A percentile compares a stretch with the other conserved stretches of the same genome.
These are phyloP conservation scores for Trochalopteron elliotii DNA, from an alignment of 2,113 vertebrate genomes.

Conservation along the genomic window DNA sequence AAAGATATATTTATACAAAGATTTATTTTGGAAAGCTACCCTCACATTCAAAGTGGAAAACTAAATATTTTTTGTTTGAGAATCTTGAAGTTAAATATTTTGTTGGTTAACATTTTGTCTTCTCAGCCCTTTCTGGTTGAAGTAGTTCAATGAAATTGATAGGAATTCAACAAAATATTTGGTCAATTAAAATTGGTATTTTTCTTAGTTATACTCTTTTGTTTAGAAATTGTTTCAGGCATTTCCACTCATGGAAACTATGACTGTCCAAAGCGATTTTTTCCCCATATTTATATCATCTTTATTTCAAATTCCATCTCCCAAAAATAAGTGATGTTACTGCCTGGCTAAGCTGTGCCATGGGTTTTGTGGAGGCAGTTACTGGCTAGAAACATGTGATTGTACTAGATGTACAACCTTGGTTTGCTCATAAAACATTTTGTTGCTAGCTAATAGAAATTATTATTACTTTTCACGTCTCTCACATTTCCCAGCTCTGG, in stretches of 20 bases:
- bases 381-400: background rate
- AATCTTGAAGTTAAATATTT: conserved; percentile 4
- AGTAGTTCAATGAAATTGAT: background rate
- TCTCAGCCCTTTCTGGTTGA: background rate
- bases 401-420: background rate
- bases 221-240: background rate
- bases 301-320: background rate
- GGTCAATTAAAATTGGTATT: background rate
- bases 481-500: background rate
- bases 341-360: background rate
- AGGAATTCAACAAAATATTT: background rate
- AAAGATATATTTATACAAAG: background rate
- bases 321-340: background rate
- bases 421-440: background rate
- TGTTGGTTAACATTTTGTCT: background rate
- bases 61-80: background rate
- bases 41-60: background rate
- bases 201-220: background rate
- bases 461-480: background rate
- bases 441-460: background rate
- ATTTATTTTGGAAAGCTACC: conserved; percentile 22
- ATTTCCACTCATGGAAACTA: background rate
- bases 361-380: background rate
- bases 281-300: background rate
- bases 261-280: background rate